A percentile compares a stretch with the other conserved stretches of the same genome.
These are phyloP conservation scores for Thamnophis sirtalis DNA, from an alignment of 2,113 vertebrate species.

Conservation along the genomic window DNA sequence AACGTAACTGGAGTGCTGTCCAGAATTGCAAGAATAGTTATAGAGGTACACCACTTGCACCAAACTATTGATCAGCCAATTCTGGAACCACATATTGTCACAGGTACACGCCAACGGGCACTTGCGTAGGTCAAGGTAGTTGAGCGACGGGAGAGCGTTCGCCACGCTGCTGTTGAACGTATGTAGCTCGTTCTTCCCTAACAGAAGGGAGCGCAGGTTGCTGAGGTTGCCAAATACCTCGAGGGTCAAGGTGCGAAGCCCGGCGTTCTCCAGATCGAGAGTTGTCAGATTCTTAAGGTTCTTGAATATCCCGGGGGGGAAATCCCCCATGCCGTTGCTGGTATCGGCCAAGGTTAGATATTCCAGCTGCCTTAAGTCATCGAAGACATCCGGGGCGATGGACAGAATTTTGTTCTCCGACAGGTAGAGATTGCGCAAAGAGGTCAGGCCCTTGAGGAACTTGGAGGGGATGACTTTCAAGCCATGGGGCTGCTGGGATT, in stretches of 20 bases:
- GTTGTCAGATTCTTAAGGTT: constrained; percentile 68
- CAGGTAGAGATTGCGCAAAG: constrained; percentile 69
- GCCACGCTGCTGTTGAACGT: constrained; percentile 60
- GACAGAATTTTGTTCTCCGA: constrained; percentile 67
- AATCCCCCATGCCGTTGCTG: constrained; percentile 60
- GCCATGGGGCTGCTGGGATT: constrained; percentile 55
- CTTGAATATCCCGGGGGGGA: constrained; percentile 76
- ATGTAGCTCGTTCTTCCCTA: constrained; percentile 77
- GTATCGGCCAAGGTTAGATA: constrained; percentile 70
- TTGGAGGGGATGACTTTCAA: constrained; percentile 46
- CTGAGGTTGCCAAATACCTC: constrained; percentile 80
- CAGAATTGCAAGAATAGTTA: constrained; percentile 57
- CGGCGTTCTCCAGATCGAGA: constrained; percentile 73
- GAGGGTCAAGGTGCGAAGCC: constrained; percentile 68
- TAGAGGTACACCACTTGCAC: constrained; percentile 77
- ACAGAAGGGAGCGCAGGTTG: constrained; percentile 51
- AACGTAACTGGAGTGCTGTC: constrained; percentile 33
- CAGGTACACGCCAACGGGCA: constrained; percentile 78
- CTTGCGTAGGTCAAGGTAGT: constrained; percentile 77
- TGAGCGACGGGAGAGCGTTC: constrained; percentile 63
- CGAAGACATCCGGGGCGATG: constrained; percentile 66
- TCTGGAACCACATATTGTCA: constrained; percentile 58
- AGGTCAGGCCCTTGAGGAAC: constrained; percentile 59
- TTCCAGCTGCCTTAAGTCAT: constrained; percentile 70
- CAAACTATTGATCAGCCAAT: constrained; percentile 25